Evolutionary conservation across 1,140 invertebrate species (phyloP), one percentile per base, ranked within the genome.

Genomic region (Bombus ignitus): DNA sequence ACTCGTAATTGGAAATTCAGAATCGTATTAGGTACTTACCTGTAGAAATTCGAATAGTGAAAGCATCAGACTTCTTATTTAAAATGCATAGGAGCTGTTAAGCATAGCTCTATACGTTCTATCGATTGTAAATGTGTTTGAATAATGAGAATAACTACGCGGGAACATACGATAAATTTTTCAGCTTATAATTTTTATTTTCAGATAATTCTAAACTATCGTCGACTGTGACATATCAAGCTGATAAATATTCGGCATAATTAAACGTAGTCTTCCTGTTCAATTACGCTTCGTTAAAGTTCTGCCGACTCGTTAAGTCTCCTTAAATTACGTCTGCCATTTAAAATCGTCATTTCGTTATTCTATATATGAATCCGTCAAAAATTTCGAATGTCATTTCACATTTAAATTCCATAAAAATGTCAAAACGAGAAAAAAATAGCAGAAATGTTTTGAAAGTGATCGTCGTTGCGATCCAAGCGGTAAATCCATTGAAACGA

Each of bases 201-300:
- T 28, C 28, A 39, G 37, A 12, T 22, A 35, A 53, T 4, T 47
- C 10, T 25, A n/a, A 9, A n/a, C 42, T 42, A 42, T 3, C 22
- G 3, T 8, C 2, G 12, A 28, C n/a, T 53, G 28, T 28, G 25
- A 42, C 28, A 9, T 42, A 9, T 42, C 18, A 13, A 76, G 35
- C 44, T 79, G 13, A 59, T 25, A 77, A 77, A n/a, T 65, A 47
- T 25, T 77, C 39, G 15, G 39, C 1, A 35, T 37, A 75, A 75
- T 75, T 75, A 74, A 47, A 65, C 47, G 37, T 13, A 70, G 13
- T 59, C 74, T 35, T 77, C 22, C 3, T 13, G 15, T 53, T 76
- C 74, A 83, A 83, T 83, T 83, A 77, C 22, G 32, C 28, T 77
- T 83, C 62, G 37, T 83, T 76, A 57, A 76, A 66, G 18, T 35